These are phyloP conservation scores for Nematostella vectensis DNA, from an alignment of 92 coral and sea anemone species.

Conservation along the genomic window DNA sequence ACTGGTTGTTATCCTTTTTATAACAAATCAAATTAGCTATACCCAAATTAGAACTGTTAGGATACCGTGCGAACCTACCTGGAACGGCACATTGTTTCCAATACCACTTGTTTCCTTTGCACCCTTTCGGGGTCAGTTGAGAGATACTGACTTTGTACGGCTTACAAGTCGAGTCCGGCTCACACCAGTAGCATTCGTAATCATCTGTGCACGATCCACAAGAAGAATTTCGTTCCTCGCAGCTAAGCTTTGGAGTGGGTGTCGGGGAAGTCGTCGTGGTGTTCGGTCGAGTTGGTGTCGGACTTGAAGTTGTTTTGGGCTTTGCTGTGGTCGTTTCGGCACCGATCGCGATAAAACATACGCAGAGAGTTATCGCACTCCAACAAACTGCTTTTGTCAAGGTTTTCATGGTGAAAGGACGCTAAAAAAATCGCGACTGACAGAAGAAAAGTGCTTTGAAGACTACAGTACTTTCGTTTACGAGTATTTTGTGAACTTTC, in stretches of 20 bases:
- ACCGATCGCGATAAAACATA: background rate
- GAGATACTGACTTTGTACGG: constrained; percentile 1
- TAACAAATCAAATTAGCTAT: no score
- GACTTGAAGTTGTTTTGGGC: constrained; percentile 5
- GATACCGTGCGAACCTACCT: no score
- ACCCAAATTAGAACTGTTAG: no score
- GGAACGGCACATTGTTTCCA: constrained; percentile 78
- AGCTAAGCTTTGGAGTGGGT: constrained; percentile 37
- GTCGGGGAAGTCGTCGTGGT: constrained; percentile 22
- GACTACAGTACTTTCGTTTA: no score
- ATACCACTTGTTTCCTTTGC: constrained; percentile 82
- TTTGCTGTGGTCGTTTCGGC: constrained; percentile 6
- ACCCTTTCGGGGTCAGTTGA: constrained; percentile 56
- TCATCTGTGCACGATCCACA: constrained; percentile 66
- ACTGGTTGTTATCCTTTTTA: no score
- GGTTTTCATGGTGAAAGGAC: no score
- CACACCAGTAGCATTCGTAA: constrained; percentile 73
- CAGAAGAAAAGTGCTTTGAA: no score
- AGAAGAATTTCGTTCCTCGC: constrained; percentile 47
- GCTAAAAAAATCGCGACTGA: no score
- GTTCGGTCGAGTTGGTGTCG: background rate
- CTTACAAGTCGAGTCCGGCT: constrained; percentile 44
- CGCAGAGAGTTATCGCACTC: background rate
- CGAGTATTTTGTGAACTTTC: no score
- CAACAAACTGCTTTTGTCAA: no score